Percentiles rank a stretch among this genome's conserved stretches.
phyloP scores from a whole-genome alignment of 2,113 vertebrate species.

The Machaerirhynchus nigripectus region DNA sequence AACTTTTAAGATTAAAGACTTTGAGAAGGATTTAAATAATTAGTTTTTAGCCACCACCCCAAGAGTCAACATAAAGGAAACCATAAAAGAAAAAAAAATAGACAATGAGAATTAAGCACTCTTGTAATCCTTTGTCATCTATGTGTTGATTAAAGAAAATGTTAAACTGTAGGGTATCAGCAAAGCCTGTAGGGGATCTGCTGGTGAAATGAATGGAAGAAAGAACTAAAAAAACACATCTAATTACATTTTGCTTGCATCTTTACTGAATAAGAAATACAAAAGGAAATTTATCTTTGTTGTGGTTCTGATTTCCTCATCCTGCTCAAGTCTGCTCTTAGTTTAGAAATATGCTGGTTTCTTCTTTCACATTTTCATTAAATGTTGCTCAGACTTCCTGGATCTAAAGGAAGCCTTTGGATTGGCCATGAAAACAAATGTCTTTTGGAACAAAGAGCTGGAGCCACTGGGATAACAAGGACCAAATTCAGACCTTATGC shows the following conservation, averaged over 20 bases:
- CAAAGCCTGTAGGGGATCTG: constrained; percentile 1
- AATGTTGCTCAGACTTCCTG: neutral
- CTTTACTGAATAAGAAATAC: constrained; percentile 31
- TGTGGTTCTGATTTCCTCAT: constrained; percentile 31
- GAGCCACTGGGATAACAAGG: neutral
- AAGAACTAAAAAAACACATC: neutral
- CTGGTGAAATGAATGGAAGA: neutral
- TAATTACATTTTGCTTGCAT: constrained; percentile 49
- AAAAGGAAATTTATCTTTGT: constrained; percentile 39
- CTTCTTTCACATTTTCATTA: constrained; percentile 41
- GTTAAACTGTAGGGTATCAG: neutral
- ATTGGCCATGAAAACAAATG: neutral
- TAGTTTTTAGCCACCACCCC: neutral
- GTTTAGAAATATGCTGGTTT: constrained; percentile 33
- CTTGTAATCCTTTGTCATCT: constrained; percentile 10
- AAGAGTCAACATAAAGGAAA: constrained; percentile 15
- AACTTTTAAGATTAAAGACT: neutral
- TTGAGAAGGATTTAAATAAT: constrained; percentile 20
- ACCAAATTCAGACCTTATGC: neutral
- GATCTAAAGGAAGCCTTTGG: neutral
- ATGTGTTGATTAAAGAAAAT: constrained; percentile 45
- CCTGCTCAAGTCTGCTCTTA: constrained; percentile 35
- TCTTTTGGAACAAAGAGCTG: neutral
- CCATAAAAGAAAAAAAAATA: constrained; percentile 10
- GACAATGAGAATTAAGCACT: neutral